phyloP scores from a whole-genome alignment of 2,888 invertebrate genomes.

The Lottia gigantea region DNA sequence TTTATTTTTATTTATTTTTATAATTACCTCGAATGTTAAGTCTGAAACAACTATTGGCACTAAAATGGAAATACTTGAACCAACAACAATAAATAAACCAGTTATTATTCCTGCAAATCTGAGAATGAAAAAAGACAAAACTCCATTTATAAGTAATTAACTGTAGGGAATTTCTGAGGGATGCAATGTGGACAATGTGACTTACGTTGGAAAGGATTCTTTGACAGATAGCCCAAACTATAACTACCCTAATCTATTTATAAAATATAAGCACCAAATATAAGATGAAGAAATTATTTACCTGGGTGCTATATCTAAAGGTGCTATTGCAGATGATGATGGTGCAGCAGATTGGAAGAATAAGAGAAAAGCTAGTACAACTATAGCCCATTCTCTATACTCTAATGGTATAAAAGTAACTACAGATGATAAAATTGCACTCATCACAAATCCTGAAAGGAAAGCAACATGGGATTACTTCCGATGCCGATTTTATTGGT shows the following conservation, averaged over 20 bases:
- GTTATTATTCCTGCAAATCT: neutral
- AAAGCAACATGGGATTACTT: too few species aligned
- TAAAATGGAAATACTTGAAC: neutral
- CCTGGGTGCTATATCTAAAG: slow-evolving; percentile 21
- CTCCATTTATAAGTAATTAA: too few species aligned
- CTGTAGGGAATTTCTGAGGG: too few species aligned
- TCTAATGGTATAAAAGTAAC: slow-evolving; percentile 13
- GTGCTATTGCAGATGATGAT: slow-evolving; percentile 13
- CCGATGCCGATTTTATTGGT: too few species aligned
- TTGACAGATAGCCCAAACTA: too few species aligned
- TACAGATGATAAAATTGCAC: neutral
- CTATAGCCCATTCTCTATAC: neutral
- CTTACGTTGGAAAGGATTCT: too few species aligned
- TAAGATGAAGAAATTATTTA: neutral
- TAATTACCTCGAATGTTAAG: neutral
- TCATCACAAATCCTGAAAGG: slow-evolving; percentile 8
- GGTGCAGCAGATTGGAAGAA: slow-evolving; percentile 19
- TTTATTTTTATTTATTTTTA: too few species aligned
- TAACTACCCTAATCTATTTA: too few species aligned
- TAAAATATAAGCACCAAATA: too few species aligned
- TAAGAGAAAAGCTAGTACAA: slow-evolving; percentile 10
- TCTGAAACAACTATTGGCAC: neutral
- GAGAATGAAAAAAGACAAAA: neutral
- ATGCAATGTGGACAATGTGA: too few species aligned
- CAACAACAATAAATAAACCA: neutral